A percentile compares a stretch with the other conserved stretches of the same genome.
These are phyloP conservation scores for Dicaeum eximium DNA, from an alignment of 2,113 vertebrate genomes.

Conservation along the genomic window DNA sequence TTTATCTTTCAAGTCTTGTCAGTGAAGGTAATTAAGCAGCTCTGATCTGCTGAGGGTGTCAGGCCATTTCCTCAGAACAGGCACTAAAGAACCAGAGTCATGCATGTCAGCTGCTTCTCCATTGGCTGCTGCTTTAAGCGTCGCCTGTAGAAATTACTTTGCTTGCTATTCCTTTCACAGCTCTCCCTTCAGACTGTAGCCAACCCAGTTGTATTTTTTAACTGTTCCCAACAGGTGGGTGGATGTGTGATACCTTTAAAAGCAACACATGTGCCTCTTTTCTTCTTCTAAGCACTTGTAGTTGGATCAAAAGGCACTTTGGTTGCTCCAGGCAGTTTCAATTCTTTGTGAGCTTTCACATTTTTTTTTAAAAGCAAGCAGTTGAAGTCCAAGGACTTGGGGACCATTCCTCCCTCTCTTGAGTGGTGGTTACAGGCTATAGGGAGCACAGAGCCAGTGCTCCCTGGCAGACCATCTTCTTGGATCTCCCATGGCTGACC, in stretches of 20 bases:
- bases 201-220: neutral
- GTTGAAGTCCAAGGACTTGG: neutral
- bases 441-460: neutral
- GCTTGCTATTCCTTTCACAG: neutral
- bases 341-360: slow-evolving; percentile 1
- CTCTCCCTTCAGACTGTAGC: slow-evolving; percentile 10
- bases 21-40: slow-evolving; percentile 8
- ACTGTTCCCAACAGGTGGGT: slow-evolving; percentile 30
- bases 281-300: neutral
- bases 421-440: neutral
- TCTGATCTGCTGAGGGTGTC: slow-evolving; percentile 10
- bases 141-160: neutral
- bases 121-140: neutral
- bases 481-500: neutral
- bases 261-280: slow-evolving; percentile 6
- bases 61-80: slow-evolving; percentile 26
- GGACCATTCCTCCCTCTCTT: neutral
- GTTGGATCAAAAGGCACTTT: neutral
- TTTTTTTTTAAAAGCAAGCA: neutral
- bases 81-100: neutral
- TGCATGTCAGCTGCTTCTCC: neutral
- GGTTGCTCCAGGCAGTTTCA: slow-evolving; percentile 41
- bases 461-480: neutral
- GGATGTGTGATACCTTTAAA: neutral
- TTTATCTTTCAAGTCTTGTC: slow-evolving; percentile 38